Evolutionary conservation across 2,113 vertebrate genomes (phyloP).

Genomic region (Gymnobelideus leadbeateri): DNA sequence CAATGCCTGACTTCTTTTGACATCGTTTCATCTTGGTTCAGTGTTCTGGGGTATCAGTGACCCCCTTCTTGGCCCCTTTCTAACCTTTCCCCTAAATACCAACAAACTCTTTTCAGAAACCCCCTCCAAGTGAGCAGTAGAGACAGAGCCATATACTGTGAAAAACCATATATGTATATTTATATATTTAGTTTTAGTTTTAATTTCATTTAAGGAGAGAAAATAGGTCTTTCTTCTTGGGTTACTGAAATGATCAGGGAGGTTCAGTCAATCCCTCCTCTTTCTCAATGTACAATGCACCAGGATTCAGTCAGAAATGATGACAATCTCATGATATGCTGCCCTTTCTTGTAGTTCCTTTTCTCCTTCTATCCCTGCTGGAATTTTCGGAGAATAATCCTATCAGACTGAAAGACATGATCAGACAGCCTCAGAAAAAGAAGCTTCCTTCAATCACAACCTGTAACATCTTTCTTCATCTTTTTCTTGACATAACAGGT

Average conservation of each 20-base stretch:
- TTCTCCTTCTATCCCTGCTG: background rate
- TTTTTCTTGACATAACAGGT: background rate
- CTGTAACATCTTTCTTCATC: conserved; percentile 32
- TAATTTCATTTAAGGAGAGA: background rate
- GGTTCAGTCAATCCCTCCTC: background rate
- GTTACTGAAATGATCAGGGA: background rate
- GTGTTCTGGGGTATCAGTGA: background rate
- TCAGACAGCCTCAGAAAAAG: conserved; percentile 4
- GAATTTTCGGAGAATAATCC: background rate
- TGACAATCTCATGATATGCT: background rate
- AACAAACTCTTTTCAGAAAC: background rate
- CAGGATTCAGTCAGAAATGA: background rate
- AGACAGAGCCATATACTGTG: background rate
- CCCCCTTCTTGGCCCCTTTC: background rate
- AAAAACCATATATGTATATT: background rate
- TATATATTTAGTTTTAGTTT: background rate
- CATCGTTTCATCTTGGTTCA: background rate
- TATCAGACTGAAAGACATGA: conserved; percentile 5
- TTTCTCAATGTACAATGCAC: background rate
- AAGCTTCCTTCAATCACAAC: background rate
- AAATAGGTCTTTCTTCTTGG: background rate
- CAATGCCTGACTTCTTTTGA: background rate
- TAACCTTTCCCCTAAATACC: background rate
- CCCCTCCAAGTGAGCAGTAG: background rate
- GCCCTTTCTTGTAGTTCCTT: background rate